Evolutionary conservation across 2,797 vertebrate genomes (phyloP), one percentile per base, ranked within the genome.

Genomic region (Erethizon dorsatum): DNA sequence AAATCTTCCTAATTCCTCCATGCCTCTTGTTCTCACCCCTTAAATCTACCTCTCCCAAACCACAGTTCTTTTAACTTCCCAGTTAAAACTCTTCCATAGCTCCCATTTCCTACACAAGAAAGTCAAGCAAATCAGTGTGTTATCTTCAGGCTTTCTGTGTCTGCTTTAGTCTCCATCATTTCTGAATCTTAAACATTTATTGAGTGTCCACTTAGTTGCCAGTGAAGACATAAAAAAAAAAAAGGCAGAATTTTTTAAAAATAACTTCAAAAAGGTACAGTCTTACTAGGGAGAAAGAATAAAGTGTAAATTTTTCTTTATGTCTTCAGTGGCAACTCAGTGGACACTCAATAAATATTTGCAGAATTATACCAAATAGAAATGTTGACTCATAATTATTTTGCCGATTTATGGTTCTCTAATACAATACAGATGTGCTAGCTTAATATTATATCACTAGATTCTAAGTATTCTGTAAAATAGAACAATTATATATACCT

Each of bases 381-480:
- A 85, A 90, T 93, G 33, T 65, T 80, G 37, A 94, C 28, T 95
- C 4, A 45, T 89, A 65, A 95, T 91, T 95, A 26, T 67, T 88
- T 93, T 91, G 37, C n/a, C 77, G 41, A 37, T 88, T 56, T 95
- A 56, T 85, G 73, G 52, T 96, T 91, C 61, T 96, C 83, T 92
- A 59, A 79, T 84, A 24, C 45, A 89, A 0, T 90, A 15, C 69
- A 90, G 61, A 28, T 96, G n/a, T 91, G 47, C 71, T 89, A 71
- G 20, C 59, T 79, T 91, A 95, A 71, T 94, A 50, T 37, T 84
- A 11, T 75, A 24, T 83, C 5, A n/a, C 83, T 94, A 90, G n/a
- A 61, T 52, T 88, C 75, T 45, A 65, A 94, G 18, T 92, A 80
- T 71, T 91, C 71, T 96, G 59, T 97, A 95, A 95, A 95, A 86